Base-by-base conservation (phyloP, 2,888 invertebrate species). In the Slavum lentiscoides region DNA sequence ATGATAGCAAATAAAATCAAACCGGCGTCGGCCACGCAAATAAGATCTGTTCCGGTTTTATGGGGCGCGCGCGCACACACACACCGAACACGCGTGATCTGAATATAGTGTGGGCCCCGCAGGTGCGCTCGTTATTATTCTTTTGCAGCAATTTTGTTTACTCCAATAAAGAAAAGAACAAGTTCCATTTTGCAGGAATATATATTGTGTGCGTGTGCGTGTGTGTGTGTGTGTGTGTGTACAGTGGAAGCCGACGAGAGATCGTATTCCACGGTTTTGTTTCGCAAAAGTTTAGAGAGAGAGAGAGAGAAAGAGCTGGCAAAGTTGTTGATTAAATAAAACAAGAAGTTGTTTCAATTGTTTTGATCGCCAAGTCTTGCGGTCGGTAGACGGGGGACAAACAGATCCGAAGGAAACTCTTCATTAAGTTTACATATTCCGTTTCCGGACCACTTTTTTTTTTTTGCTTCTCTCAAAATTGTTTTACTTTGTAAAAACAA, bases 271-370 rank as follows among this genome's bases (percentile, higher is more conserved):
- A 23, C 77, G 23, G 70, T 70, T 66, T 67, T 70, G 70, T 80
- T 80, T 70, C 55, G 17, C 49, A 64, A 23, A 80, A 80, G 69
- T 80, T 70, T 55, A 70, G 55, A 59, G 77, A 37, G 59, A 66
- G 53, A 2, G 43, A 43, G 3, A 55, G 72, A 66, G 62, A 43
- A 7, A 43, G 43, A 64, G 62, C 55, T 43, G 39, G 77, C 53
- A 77, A 77, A 77, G 69, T 77, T 70, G 77, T 80, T 80, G 77
- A 80, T 80, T 80, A 80, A 80, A 80, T 80, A 80, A 80, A 80
- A 69, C 69, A 62, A 70, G 53, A 80, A 70, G 77, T 77, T 77
- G 68, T 70, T 77, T 69, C 77, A 80, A 80, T 80, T 80, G 77
- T 80, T 80, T 64, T 62, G 77, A 80, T 80, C 77, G 55, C 77